Evolutionary conservation across 2,113 vertebrate genomes (phyloP).

Genomic region (Carlito syrichta): DNA sequence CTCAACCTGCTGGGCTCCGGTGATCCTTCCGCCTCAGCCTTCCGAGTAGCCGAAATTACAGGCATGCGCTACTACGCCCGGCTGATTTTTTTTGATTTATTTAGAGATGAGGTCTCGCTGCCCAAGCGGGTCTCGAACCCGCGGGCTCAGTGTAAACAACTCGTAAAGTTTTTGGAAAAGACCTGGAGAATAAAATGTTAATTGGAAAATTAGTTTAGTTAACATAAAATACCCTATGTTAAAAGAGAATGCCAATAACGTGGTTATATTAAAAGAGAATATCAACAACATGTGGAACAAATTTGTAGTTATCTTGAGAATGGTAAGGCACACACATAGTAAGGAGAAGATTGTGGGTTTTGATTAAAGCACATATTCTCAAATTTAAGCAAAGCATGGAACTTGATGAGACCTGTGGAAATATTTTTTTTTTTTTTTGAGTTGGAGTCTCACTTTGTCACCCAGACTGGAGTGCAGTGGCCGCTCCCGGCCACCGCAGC

Average conservation of each 20-base stretch:
- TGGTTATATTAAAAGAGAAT: neutral
- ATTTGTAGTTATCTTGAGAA: neutral
- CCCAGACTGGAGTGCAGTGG: too few species aligned
- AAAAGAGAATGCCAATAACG: neutral
- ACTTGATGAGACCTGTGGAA: neutral
- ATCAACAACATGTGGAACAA: neutral
- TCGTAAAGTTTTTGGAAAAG: slow-evolving; percentile 17
- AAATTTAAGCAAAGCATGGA: neutral
- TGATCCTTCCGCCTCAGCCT: too few species aligned
- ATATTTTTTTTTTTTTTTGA: too few species aligned
- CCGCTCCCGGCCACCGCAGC: too few species aligned
- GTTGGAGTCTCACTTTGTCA: too few species aligned
- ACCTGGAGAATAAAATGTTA: slow-evolving; percentile 14
- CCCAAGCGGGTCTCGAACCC: too few species aligned
- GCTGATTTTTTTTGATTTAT: too few species aligned
- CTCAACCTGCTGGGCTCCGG: too few species aligned
- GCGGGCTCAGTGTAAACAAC: too few species aligned
- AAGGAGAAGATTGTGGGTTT: neutral
- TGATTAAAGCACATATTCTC: neutral
- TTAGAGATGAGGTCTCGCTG: too few species aligned
- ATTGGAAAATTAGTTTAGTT: neutral
- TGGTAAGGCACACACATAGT: neutral
- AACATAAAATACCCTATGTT: neutral
- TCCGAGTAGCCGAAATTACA: too few species aligned
- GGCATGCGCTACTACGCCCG: too few species aligned